Conservation (phyloP, 2,888 invertebrate genomes). For the Leucophora obtusa region DNA sequence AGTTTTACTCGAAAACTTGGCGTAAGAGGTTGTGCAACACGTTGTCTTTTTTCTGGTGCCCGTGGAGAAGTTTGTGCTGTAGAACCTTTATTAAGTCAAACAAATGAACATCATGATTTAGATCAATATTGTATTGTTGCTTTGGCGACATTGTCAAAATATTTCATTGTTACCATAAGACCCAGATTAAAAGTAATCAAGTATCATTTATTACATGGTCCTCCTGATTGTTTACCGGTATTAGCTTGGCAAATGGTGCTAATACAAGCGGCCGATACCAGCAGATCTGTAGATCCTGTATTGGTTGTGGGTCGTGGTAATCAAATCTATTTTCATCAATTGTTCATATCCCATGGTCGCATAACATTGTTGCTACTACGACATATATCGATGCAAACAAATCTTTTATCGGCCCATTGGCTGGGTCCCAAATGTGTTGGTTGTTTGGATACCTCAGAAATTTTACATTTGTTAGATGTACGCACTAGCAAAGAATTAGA, state of each 20-base stretch:
- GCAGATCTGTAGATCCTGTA: slow-evolving; percentile 88
- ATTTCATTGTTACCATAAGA: slow-evolving; percentile 88
- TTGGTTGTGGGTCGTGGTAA: slow-evolving; percentile 93
- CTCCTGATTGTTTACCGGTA: slow-evolving; percentile 89
- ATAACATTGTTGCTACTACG: slow-evolving; percentile 84
- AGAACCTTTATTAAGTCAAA: slow-evolving; percentile 82
- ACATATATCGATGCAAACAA: slow-evolving; percentile 85
- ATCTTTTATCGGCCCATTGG: slow-evolving; percentile 88
- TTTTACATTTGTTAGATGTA: slow-evolving; percentile 92
- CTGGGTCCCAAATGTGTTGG: slow-evolving; percentile 90
- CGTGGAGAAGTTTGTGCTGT: slow-evolving; percentile 94
- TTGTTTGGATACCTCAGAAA: slow-evolving; percentile 90
- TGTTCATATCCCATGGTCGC: slow-evolving; percentile 79
- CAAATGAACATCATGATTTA: slow-evolving; percentile 82
- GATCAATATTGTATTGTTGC: slow-evolving; percentile 90
- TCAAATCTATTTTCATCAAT: slow-evolving; percentile 90
- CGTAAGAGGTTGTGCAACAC: slow-evolving; percentile 91
- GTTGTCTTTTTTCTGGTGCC: slow-evolving; percentile 97
- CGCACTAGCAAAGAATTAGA: slow-evolving; percentile 92
- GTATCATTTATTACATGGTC: slow-evolving; percentile 86
- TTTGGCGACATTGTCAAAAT: slow-evolving; percentile 92
- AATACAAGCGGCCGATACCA: slow-evolving; percentile 85
- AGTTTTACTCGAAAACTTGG: slow-evolving; percentile 93
- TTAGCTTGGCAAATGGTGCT: slow-evolving; percentile 95
- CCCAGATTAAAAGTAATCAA: slow-evolving; percentile 88